Conservation (phyloP, 1,140 invertebrate genomes). For the Pseudomyrmex cubaensis region DNA sequence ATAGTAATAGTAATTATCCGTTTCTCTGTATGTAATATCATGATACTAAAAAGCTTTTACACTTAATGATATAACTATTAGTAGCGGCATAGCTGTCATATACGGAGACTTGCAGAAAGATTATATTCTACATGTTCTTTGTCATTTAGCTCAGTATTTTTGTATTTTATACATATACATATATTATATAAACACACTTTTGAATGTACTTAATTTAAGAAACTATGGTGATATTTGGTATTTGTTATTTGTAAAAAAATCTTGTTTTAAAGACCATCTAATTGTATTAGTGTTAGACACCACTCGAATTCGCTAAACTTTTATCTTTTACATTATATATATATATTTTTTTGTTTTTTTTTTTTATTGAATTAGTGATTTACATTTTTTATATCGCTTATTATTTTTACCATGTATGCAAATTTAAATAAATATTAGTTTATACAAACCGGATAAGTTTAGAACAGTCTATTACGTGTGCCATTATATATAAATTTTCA, state of each 20-base stretch:
- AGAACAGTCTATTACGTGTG: slow-evolving; percentile 69
- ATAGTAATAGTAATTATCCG: slow-evolving; percentile 78
- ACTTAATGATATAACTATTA: slow-evolving; percentile 80
- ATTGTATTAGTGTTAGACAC: slow-evolving; percentile 70
- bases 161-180: slow-evolving; percentile 81
- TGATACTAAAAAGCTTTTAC: slow-evolving; percentile 84
- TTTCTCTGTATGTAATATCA: slow-evolving; percentile 82
- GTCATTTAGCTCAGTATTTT: slow-evolving; percentile 84
- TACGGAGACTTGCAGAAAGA: slow-evolving; percentile 68
- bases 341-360: too few relatives aligned
- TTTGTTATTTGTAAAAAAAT: slow-evolving; percentile 66
- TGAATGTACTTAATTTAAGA: slow-evolving; percentile 84
- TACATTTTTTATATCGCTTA: slow-evolving; percentile 82
- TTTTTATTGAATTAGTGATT: slow-evolving; percentile 58
- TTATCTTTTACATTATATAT: slow-evolving; percentile 62
- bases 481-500: slow-evolving; percentile 63
- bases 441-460: slow-evolving; percentile 75
- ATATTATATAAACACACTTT: slow-evolving; percentile 8
- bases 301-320: slow-evolving; percentile 45
- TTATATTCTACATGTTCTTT: slow-evolving; percentile 78
- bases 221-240: slow-evolving; percentile 81
- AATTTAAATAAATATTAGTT: slow-evolving; percentile 83
- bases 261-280: slow-evolving; percentile 69
- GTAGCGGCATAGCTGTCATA: slow-evolving; percentile 74
- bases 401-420: slow-evolving; percentile 81